Base-by-base conservation (phyloP, 1,140 invertebrate species). In the Saccostrea echinata region DNA sequence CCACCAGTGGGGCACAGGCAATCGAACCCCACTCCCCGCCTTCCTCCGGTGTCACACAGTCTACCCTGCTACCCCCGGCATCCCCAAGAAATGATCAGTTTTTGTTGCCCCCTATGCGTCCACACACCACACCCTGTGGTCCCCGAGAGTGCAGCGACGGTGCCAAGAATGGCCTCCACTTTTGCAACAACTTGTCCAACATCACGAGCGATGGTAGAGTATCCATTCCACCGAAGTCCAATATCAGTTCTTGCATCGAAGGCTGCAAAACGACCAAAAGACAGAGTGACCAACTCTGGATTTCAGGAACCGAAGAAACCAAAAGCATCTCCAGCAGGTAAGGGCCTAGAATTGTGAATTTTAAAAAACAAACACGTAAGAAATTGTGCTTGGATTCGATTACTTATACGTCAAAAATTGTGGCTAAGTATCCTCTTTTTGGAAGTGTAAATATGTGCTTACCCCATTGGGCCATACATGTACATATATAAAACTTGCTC, bases 51-150 rank as follows among this genome's bases (percentile, higher is more conserved):
- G 12, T 61, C 88, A 11, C 92, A 92, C 57, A 89, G 90, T 13
- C 12, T 93, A 12, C 90, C 90, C 9, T 92, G 91, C 76, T 93
- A 91, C 80, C 91, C 91, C 18, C 84, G 92, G 24, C 91, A 93
- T 86, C 90, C 91, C 8, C 30, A 88, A 35, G 92, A 92, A 57
- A 88, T 93, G 35, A 30, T 93, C 6, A 91, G 87, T 85, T 88
- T 91, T 13, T 92, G 92, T 55, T 93, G 92, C 86, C 92, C 92
- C 3, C 82, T 93, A 24, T 93, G 92, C 43, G 86, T 93, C 64
- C 89, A 90, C 35, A 88, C 89, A 61, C 89, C 91, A 9, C 85
- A 90, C 30, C 84, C 90, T 3, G 82, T 90, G 57, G 64, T 91
- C n/a, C 88, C 90, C 11, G 82, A 88, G n/a, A 89, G 82, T 33